Base-by-base conservation (phyloP, 2,113 vertebrate genomes). In the Antigone vipio region DNA sequence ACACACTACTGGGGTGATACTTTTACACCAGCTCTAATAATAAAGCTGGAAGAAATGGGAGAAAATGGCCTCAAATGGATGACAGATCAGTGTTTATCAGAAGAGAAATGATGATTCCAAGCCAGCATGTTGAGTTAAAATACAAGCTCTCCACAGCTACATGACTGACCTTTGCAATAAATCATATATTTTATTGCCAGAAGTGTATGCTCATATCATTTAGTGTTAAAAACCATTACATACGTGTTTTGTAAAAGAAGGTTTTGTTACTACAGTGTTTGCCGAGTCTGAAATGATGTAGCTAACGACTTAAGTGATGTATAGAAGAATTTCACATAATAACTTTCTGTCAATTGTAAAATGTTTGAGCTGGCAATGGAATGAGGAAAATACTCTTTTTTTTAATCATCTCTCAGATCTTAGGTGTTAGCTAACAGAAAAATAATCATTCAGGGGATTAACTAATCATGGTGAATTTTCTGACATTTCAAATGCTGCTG, bases 111-210 rank as follows among this genome's bases (percentile, higher is more conserved):
- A 96, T 95, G 96, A 97, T 98, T 98, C 93, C 95, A 96, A 98
- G 94, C 78, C 92, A 94, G 95, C 72, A 92, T 73, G 78, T 63
- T 91, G 83, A 97, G 96, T 95, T 98, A 97, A 98, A 98, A 98
- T 96, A 97, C 93, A 97, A 96, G 93, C 94, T 97, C 93, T 97
- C 85, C 96, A 92, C 60, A 90, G 81, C 91, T 97, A 97, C 77
- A 71, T 21, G 59, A 87, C 89, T 97, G 97, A 97, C 97, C 98
- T 98, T 96, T 95, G 88, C 95, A 98, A 96, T 98, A 97, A 98
- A 98, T 98, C 93, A 96, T 88, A 63, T 77, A 95, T 95, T 97
- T 98, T 98, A 97, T 95, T 98, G 82, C 98, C 92, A 96, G 84
- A 95, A 96, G 95, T 94, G 78, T 78, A 94, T 81, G 79, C 62